phyloP scores from a whole-genome alignment of 2,888 invertebrate species.

The Caenorhabditis macrosperma region DNA sequence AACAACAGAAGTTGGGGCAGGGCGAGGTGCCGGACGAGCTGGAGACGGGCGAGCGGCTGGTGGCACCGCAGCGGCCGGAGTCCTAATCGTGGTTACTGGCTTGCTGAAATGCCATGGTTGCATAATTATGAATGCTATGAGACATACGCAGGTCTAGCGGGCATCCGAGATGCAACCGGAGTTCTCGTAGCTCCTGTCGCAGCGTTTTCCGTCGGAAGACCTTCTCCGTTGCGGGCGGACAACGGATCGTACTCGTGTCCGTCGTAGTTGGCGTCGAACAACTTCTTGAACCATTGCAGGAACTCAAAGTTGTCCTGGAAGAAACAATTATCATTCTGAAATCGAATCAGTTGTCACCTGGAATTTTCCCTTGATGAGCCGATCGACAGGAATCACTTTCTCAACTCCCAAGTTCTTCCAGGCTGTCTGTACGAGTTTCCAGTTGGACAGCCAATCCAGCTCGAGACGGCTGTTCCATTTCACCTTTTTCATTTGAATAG shows the following conservation, averaged over 20 bases:
- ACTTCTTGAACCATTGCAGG: slow-evolving; percentile 99
- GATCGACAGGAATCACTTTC: slow-evolving; percentile 99
- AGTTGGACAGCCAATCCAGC: slow-evolving; percentile 99
- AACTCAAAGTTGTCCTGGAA: slow-evolving; percentile 96
- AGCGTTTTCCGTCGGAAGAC: slow-evolving; percentile 58
- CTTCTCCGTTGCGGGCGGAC: slow-evolving; percentile 85
- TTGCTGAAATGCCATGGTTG: slow-evolving; percentile 19
- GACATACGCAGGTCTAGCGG: slow-evolving; percentile 20
- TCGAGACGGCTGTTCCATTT: slow-evolving; percentile 98
- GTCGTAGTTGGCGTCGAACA: slow-evolving; percentile 99
- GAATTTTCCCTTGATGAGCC: slow-evolving; percentile 98
- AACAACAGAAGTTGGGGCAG: slow-evolving; percentile 8
- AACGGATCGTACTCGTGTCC: slow-evolving; percentile 95
- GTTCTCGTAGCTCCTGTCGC: slow-evolving; percentile 30
- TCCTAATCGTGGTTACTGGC: slow-evolving; percentile 51
- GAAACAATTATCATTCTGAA: slow-evolving; percentile 23
- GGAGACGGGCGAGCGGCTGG: slow-evolving; percentile 32
- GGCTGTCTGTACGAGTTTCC: slow-evolving; percentile 94
- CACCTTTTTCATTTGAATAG: slow-evolving; percentile 76
- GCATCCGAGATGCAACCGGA: slow-evolving; percentile 46
- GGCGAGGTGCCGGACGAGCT: slow-evolving; percentile 15
- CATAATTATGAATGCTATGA: neutral
- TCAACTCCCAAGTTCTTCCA: slow-evolving; percentile 98
- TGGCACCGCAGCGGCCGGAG: slow-evolving; percentile 34
- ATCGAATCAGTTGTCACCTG: no score